Evolutionary conservation across 2,888 invertebrate species (phyloP), one percentile per base, ranked within the genome.

Genomic region (Deilephila elpenor): DNA sequence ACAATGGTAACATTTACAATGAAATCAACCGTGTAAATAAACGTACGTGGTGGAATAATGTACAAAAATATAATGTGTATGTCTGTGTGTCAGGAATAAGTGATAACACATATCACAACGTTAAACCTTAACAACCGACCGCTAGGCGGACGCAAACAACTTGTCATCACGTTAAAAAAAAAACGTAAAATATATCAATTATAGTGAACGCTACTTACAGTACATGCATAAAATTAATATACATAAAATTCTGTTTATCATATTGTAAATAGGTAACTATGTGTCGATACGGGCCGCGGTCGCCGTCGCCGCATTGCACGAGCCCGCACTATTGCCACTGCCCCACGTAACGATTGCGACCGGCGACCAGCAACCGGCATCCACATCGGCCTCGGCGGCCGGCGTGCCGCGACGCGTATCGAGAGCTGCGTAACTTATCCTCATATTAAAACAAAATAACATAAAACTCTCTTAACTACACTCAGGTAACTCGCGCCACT

Each of bases 1-100:
- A 87, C 89, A 92, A 93, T 93, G 94, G 93, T 93, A 93, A 94
- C 93, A 93, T 93, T 92, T 91, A 93, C 93, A 93, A 92, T 91
- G 93, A 93, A 88, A 85, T 79, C 81, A 84, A 89, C 85, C 82
- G 86, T 88, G 87, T 87, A 88, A 88, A 88, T 82, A 86, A 89
- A 84, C 86, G 79, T 82, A 79, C 81, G 88, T 84, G 88, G 86
- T 78, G 86, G 90, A 91, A 91, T 84, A 88, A 89, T 89, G 89
- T 89, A 91, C 88, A 91, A 92, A 92, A 91, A 92, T 89, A 92
- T 92, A 84, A 90, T 59, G 37, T 88, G 89, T 92, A 92, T 67
- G 44, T 67, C 11, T 67, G 67, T 67, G 67, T 67, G 91, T 92
- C 91, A 93, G 93, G 92, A 92, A 91, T 92, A 72, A 88, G 92